phyloP scores from a whole-genome alignment of 2,113 vertebrate species.

The Orthochromis malagaraziensis region DNA sequence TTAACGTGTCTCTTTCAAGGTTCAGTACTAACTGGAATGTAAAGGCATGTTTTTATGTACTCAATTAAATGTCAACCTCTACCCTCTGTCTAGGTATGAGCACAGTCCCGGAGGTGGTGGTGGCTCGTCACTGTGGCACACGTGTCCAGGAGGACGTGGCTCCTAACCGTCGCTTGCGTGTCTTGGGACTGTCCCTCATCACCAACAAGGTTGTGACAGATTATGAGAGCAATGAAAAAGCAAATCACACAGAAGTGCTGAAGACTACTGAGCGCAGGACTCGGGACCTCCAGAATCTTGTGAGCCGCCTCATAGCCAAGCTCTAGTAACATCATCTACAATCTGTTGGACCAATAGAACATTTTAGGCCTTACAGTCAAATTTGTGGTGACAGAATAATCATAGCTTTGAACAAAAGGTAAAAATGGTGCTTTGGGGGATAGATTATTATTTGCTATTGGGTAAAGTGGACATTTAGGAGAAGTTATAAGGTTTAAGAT shows the following conservation, averaged over 20 bases:
- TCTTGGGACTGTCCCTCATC: constrained; percentile 74
- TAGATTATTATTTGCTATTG: background rate
- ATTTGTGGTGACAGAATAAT: background rate
- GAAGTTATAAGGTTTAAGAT: background rate
- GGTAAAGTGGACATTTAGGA: background rate
- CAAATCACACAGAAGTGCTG: constrained; percentile 69
- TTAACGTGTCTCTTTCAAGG: background rate
- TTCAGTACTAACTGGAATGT: background rate
- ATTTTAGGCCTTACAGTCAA: background rate
- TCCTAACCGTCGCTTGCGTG: constrained; percentile 32
- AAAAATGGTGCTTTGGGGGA: background rate
- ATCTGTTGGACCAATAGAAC: background rate
- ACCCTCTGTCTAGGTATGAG: constrained; percentile 69
- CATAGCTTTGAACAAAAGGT: background rate
- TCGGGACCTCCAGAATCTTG: constrained; percentile 55
- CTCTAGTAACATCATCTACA: constrained; percentile 6
- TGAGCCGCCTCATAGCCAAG: constrained; percentile 52
- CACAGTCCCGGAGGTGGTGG: constrained; percentile 73
- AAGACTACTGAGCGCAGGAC: constrained; percentile 38
- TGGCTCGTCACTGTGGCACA: constrained; percentile 71
- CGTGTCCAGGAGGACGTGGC: background rate
- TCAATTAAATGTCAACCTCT: background rate
- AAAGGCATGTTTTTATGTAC: background rate
- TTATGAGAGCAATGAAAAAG: constrained; percentile 57
- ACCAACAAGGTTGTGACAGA: constrained; percentile 71